Evolutionary conservation across 2,113 vertebrate species (phyloP).

Genomic region (Nicator chloris): DNA sequence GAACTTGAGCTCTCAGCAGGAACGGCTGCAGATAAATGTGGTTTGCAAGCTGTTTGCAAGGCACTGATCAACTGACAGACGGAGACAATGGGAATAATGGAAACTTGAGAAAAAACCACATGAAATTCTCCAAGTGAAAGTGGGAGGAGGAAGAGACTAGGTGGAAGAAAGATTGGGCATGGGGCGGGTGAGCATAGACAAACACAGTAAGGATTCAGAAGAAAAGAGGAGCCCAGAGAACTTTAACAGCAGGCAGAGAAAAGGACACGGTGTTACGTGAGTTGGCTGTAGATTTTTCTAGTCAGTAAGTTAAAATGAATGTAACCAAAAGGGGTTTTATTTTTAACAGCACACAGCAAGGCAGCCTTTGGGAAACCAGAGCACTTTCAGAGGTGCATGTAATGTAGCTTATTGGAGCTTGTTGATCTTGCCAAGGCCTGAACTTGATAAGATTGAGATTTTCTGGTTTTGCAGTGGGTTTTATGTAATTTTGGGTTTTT

Average conservation of each 20-base stretch:
- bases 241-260: not conserved
- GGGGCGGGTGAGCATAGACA: not conserved
- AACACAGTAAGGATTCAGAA: not conserved
- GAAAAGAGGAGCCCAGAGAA: not conserved
- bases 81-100: not conserved
- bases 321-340: not conserved
- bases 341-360: not conserved
- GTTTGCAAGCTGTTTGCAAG: not conserved
- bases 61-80: not conserved
- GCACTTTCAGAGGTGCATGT: not conserved
- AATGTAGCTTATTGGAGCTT: not conserved
- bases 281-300: not conserved
- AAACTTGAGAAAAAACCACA: not conserved
- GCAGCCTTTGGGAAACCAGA: not conserved
- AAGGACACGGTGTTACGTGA: rapidly evolving
- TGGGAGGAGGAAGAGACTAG: not conserved
- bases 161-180: not conserved
- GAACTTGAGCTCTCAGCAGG: not conserved
- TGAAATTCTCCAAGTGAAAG: not conserved
- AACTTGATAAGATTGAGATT: not conserved
- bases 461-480: not conserved
- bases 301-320: not conserved
- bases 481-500: not conserved
- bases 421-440: not conserved
- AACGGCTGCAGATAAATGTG: not conserved